Percentiles rank a stretch among this genome's conserved stretches.
phyloP scores from a whole-genome alignment of 2,797 vertebrate genomes.

The Xenops minutus region DNA sequence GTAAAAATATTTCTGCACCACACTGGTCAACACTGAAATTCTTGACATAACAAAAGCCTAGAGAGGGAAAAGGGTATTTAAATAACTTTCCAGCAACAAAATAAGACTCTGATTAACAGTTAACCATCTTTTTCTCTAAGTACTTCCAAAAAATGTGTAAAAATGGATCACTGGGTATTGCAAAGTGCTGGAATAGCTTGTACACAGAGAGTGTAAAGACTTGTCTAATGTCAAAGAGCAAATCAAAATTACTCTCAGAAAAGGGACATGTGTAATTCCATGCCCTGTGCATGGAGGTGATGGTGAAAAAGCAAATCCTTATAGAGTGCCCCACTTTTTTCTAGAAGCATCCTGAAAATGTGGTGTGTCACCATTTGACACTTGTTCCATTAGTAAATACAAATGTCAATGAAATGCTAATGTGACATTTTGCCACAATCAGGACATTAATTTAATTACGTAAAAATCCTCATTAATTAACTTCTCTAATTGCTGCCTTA shows the following conservation, averaged over 20 bases:
- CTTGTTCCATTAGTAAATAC: neutral
- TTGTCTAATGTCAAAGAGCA: neutral
- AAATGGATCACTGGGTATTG: neutral
- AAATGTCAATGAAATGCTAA: slow-evolving; percentile 54
- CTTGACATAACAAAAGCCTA: neutral
- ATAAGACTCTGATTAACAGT: neutral
- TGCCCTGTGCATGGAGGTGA: neutral
- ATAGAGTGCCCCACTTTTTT: neutral
- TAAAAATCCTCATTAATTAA: slow-evolving; percentile 39
- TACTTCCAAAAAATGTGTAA: neutral
- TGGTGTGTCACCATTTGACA: neutral
- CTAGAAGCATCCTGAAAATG: neutral
- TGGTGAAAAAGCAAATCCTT: neutral
- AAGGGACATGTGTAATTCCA: accelerated
- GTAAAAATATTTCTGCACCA: neutral
- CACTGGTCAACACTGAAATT: neutral
- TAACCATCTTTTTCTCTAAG: neutral
- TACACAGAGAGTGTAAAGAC: neutral
- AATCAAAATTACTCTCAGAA: neutral
- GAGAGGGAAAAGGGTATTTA: neutral
- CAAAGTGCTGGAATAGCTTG: neutral
- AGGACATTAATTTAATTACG: slow-evolving; percentile 58
- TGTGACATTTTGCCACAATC: slow-evolving; percentile 54
- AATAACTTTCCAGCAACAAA: neutral
- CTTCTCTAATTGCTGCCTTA: neutral